phyloP scores from a whole-genome alignment of 2,113 vertebrate genomes.

The Patagioenas fasciata region DNA sequence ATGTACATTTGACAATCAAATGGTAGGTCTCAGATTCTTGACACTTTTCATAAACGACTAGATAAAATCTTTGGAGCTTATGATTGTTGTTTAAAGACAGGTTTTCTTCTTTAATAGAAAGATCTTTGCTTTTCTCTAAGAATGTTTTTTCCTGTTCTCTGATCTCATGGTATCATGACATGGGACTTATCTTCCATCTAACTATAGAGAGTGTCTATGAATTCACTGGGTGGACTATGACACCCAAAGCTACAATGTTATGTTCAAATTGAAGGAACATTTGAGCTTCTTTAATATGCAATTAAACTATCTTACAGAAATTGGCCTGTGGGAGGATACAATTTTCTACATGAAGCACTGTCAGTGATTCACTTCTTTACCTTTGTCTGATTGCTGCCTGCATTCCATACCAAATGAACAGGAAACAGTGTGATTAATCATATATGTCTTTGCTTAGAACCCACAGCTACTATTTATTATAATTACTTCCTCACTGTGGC shows the following conservation, averaged over 20 bases:
- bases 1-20: neutral
- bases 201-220: neutral
- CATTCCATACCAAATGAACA: neutral
- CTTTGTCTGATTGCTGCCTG: neutral
- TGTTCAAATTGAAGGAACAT: neutral
- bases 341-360: neutral
- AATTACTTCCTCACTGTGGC: neutral
- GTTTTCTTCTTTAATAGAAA: neutral
- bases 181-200: neutral
- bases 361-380: neutral
- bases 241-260: accelerated
- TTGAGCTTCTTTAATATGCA: neutral
- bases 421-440: neutral
- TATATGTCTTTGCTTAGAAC: neutral
- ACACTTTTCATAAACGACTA: neutral
- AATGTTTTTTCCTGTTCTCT: neutral
- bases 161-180: neutral
- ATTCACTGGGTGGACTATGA: neutral
- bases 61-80: neutral
- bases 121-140: neutral
- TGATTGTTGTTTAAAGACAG: neutral
- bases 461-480: neutral
- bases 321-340: neutral
- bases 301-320: neutral
- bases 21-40: neutral